Evolutionary conservation across 2,888 invertebrate species (phyloP), one percentile per base, ranked within the genome.

Genomic region (Thalpophila matura): DNA sequence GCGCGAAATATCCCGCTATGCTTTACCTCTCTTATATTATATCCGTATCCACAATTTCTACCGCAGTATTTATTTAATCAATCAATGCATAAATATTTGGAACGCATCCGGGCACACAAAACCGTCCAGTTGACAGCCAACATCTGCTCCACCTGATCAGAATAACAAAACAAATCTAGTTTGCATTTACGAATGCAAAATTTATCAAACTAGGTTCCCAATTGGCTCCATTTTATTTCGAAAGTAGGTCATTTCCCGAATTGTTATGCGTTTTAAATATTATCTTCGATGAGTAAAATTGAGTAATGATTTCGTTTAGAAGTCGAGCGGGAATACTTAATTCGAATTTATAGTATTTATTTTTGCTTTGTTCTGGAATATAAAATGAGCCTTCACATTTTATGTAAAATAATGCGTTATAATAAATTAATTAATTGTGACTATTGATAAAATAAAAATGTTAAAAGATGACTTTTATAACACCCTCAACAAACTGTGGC

Each of bases 81-180:
- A 46, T 46, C 33, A 47, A 63, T 66, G 46, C 35, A 46, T 31
- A 66, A 63, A 77, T 58, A 49, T 70, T 70, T 49, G 12, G 20
- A 65, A 43, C 54, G 20, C 57, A 60, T 63, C 64, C 72, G 54
- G 43, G 24, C 29, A 45, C 12, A 69, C 47, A 74, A 49, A 56
- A 56, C 27, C 50, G 24, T 35, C 2, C n/a, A 18, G 56, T 53
- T 61, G 73, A 66, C 57, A 42, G 59, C 43, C 46, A 26, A 49
- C 78, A 76, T 74, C 65, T 65, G 75, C 4, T 43, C 42, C 6
- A 50, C 49, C 55, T 61, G 59, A 77, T 64, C 59, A 51, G 56
- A 77, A 77, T 69, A 51, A 60, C 65, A 65, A 69, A 69, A 69
- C 64, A 55, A 74, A 55, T 12, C 45, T 50, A 51, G 53, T 77